Evolutionary conservation across 2,888 invertebrate genomes (phyloP), one percentile per base, ranked within the genome.

Genomic region (Drosophila affinis): DNA sequence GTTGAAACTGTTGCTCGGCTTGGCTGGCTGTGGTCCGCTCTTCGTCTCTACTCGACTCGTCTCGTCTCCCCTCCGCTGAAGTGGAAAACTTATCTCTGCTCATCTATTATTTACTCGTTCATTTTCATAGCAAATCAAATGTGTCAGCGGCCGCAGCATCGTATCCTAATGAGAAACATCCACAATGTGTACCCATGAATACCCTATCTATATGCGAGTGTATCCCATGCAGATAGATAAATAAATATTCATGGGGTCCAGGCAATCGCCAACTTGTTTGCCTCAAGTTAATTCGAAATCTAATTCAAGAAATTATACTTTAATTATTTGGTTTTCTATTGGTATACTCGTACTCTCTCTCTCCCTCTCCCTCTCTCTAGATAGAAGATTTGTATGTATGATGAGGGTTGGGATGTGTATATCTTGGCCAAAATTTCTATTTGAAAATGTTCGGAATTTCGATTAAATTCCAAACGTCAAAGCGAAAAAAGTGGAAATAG

Each of bases 1-100:
- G 65, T 72, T 56, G 87, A 75, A 83, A 88, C 88, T 83, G 83
- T 83, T 83, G 88, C 83, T 87, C 79, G 76, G 65, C 69, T 24
- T 24, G 24, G 24, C 24, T 55, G 69, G n/a, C 44, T 56, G 29
- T 27, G 39, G 21, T 21, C 21, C 21, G 53, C 62, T 39, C 21
- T 47, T 9, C n/a, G n/a, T 29, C 47, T 7, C 9, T 27, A 21
- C 18, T 29, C 29, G 29, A 62, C 24, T 24, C 24, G 24, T 24
- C 24, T 24, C 69, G 65, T 51, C 52, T 48, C 29, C 72, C 45
- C 27, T 27, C 14, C 53, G 14, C 56, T n/a, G 39, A 39, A n/a
- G n/a, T 7, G 39, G n/a, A 44, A 52, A 62, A 62, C 73, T 57
- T 71, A 51, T 62, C 51, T 34, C 18, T 53, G 45, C 34, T 57